These are phyloP conservation scores for Ceratoteleas bidentatus DNA, from an alignment of 1,140 invertebrate species.

Conservation along the genomic window DNA sequence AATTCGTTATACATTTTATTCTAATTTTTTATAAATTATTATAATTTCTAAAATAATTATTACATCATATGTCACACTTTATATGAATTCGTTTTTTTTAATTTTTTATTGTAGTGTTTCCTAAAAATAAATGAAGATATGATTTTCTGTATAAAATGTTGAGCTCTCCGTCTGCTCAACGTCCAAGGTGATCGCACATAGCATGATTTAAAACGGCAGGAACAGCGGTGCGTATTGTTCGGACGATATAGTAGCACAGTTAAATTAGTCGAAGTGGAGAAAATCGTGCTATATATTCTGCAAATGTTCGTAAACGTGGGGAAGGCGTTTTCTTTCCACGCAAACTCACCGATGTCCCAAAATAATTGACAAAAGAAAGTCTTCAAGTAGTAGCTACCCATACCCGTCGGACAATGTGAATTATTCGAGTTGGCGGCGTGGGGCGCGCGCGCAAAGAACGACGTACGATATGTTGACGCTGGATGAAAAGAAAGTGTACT, in stretches of 20 bases:
- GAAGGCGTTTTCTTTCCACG: conserved; percentile 78
- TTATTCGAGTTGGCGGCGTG: too few relatives aligned
- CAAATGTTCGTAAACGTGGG: conserved; percentile 60
- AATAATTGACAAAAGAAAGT: conserved; percentile 82
- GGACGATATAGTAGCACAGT: conserved; percentile 49
- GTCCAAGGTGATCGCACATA: conserved; percentile 53
- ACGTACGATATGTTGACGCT: conserved; percentile 55
- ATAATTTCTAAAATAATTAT: too few relatives aligned
- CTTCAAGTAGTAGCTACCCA: conserved; percentile 72
- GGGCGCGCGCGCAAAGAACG: conserved; percentile 62
- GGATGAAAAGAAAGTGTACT: conserved; percentile 32
- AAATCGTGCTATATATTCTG: conserved; percentile 80
- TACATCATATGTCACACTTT: too few relatives aligned
- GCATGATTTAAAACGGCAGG: conserved; percentile 66
- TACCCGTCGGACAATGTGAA: conserved; percentile 82
- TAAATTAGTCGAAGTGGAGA: conserved; percentile 78
- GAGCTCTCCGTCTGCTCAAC: conserved; percentile 44
- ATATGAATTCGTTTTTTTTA: too few relatives aligned
- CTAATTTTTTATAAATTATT: too few relatives aligned
- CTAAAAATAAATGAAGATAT: conserved; percentile 51
- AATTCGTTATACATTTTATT: too few relatives aligned
- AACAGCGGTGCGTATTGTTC: conserved; percentile 63
- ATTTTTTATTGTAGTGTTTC: too few relatives aligned
- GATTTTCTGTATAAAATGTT: conserved; percentile 43
- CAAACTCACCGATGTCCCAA: conserved; percentile 74